Conservation (phyloP, 2,888 invertebrate species). For the Leptarthrus brevirostris region DNA sequence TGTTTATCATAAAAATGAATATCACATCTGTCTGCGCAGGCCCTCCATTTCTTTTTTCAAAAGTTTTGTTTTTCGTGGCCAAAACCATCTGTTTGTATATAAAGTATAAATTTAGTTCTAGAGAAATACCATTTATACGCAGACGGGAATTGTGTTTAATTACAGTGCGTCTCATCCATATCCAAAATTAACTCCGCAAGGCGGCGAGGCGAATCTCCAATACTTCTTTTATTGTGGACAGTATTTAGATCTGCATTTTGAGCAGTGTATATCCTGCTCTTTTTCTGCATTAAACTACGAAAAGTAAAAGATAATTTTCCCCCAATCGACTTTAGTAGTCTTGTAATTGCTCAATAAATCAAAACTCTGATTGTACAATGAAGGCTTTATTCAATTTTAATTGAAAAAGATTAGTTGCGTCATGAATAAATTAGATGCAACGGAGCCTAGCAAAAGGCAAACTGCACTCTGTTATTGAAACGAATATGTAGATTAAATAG, state of each 20-base stretch:
- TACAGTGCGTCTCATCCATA: conserved; percentile 8
- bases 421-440: conserved; percentile 13
- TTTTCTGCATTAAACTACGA: neutral
- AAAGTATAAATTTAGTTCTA: conserved; percentile 32
- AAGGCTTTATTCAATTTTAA: neutral
- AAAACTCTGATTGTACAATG: neutral
- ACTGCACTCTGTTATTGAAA: neutral
- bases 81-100: conserved; percentile 20
- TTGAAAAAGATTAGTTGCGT: conserved; percentile 15
- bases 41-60: neutral
- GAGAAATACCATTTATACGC: conserved; percentile 25
- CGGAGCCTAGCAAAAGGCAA: neutral
- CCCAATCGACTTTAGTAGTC: neutral
- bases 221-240: neutral
- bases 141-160: conserved; percentile 36
- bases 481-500: neutral
- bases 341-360: neutral
- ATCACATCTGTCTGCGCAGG: conserved; percentile 1
- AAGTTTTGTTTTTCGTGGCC: conserved; percentile 1
- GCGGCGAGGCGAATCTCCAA: neutral
- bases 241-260: neutral
- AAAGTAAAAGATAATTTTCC: neutral
- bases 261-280: neutral
- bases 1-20: neutral
- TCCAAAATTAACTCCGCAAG: neutral